A percentile compares a stretch with the other conserved stretches of the same genome.
phyloP scores from a whole-genome alignment of 2,797 vertebrate species.

The Acropternis orthonyx region DNA sequence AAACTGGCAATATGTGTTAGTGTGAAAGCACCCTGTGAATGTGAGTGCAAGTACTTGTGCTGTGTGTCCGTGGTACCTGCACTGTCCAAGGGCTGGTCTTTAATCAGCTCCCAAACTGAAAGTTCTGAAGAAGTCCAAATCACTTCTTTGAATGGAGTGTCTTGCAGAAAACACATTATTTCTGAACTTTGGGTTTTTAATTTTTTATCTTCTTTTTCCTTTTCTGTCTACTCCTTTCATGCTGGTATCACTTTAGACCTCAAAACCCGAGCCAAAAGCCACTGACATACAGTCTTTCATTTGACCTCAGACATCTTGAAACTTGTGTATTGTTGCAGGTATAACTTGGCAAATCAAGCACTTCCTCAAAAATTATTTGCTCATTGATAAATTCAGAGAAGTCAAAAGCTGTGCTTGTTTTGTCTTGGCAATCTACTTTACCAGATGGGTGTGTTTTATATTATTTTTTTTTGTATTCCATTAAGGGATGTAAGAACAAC shows the following conservation, averaged over 20 bases:
- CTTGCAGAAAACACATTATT: neutral
- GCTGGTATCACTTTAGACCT: neutral
- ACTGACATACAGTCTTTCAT: neutral
- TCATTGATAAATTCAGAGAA: neutral
- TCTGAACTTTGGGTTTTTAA: too few relatives aligned
- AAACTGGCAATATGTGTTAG: neutral
- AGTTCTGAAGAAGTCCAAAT: neutral
- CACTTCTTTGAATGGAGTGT: neutral
- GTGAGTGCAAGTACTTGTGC: neutral
- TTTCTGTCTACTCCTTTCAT: neutral
- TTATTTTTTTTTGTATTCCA: too few relatives aligned
- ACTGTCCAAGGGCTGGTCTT: neutral
- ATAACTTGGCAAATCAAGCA: neutral
- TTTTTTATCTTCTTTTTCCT: too few relatives aligned
- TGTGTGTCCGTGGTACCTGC: neutral
- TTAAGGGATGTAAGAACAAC: neutral
- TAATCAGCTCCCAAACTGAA: neutral
- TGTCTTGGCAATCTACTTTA: neutral
- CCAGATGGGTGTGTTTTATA: too few relatives aligned
- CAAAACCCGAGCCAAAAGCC: neutral
- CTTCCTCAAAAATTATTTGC: neutral
- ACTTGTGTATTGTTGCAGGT: neutral
- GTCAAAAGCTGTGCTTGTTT: neutral
- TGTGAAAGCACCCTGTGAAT: neutral
- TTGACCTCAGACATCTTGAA: neutral